A percentile compares a stretch with the other conserved stretches of the same genome.
These are phyloP conservation scores for Lophotriccus pileatus DNA, from an alignment of 2,797 vertebrate species.

Conservation along the genomic window DNA sequence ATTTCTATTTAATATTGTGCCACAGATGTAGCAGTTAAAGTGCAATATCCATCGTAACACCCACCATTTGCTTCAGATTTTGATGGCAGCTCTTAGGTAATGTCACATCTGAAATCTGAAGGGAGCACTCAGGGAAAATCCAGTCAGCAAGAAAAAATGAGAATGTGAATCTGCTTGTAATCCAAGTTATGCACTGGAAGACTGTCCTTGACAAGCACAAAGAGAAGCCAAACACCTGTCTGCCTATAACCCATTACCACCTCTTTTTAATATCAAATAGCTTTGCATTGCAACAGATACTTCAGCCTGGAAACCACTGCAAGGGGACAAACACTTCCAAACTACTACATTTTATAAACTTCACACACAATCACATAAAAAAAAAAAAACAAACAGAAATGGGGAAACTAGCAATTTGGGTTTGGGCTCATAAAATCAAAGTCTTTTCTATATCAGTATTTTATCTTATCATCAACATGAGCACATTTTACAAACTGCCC, in stretches of 20 bases:
- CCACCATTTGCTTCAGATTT: neutral
- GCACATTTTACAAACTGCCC: neutral
- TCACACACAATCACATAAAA: accelerated
- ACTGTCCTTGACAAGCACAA: conserved; percentile 19
- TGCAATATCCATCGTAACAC: neutral
- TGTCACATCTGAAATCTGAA: neutral
- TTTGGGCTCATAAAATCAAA: neutral
- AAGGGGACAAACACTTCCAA: neutral
- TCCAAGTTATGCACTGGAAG: neutral
- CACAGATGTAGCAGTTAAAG: neutral
- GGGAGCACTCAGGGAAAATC: neutral
- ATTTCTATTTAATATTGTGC: conserved; percentile 8
- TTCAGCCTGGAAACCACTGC: neutral
- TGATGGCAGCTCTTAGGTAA: neutral
- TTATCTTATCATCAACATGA: neutral
- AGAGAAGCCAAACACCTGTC: conserved; percentile 9
- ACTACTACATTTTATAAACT: neutral
- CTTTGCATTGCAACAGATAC: neutral
- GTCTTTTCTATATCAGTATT: neutral
- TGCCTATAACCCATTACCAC: neutral
- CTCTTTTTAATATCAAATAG: neutral
- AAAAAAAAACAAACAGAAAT: neutral
- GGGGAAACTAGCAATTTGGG: neutral
- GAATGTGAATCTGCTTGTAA: neutral
- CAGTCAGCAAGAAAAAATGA: conserved; percentile 43